Evolutionary conservation across 1,140 invertebrate genomes (phyloP).

Genomic region (Eurosta solidaginis): DNA sequence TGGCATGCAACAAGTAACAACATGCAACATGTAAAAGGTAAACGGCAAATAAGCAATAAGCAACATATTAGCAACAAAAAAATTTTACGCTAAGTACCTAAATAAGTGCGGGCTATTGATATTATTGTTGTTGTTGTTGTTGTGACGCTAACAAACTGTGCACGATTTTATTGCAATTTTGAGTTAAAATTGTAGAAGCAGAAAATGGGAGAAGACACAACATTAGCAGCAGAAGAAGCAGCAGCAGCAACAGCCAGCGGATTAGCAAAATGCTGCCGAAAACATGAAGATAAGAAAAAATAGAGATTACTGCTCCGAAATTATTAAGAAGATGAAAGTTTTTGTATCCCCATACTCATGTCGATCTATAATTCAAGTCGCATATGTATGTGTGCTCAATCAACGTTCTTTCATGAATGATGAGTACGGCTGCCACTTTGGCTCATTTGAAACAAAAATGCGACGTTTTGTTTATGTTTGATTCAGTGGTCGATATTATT

Average conservation of each 20-base stretch:
- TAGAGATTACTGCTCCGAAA: background rate
- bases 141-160: background rate
- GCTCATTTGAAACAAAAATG: too few relatives aligned
- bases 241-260: background rate
- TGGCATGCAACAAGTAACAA: background rate
- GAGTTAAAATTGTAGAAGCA: too few relatives aligned
- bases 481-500: too few relatives aligned
- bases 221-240: background rate
- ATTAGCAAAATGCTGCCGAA: background rate
- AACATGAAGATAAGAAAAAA: background rate
- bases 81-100: background rate
- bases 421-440: too few relatives aligned
- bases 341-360: too few relatives aligned
- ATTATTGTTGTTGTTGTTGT: conserved; percentile 9
- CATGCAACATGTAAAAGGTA: background rate
- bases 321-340: background rate
- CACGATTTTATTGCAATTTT: conserved; percentile 7
- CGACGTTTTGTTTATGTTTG: too few relatives aligned
- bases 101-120: too few relatives aligned
- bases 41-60: too few relatives aligned
- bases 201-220: background rate
- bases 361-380: background rate
- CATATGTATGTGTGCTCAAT: background rate
- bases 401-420: too few relatives aligned
- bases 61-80: background rate